phyloP scores from a whole-genome alignment of 2,888 invertebrate species.

The Galeopsomyia nigrocyanea region DNA sequence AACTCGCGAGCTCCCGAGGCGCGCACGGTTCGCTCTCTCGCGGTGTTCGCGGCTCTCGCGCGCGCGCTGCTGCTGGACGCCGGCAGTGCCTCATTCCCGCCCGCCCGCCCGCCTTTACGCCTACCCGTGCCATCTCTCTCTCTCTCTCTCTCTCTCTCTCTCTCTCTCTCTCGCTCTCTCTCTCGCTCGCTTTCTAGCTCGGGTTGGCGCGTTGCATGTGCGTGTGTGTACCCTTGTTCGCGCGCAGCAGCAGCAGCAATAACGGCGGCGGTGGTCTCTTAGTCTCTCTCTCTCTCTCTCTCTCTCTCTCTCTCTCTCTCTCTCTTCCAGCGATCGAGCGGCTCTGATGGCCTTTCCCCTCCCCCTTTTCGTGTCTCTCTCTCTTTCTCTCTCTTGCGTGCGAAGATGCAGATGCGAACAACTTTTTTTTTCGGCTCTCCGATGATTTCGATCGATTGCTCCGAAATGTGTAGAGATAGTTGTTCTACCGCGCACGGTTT shows the following conservation, averaged over 20 bases:
- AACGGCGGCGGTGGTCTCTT: constrained; percentile 36
- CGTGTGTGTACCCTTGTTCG: constrained; percentile 81
- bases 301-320: constrained; percentile 1
- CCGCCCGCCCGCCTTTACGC: too few species aligned
- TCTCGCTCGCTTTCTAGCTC: not conserved
- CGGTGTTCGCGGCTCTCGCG: constrained; percentile 24
- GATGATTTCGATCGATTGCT: constrained; percentile 8
- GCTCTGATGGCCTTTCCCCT: not conserved
- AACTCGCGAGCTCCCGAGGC: too few species aligned
- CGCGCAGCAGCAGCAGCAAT: constrained; percentile 85
- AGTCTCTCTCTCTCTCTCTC: constrained; percentile 12
- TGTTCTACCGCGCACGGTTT: too few species aligned
- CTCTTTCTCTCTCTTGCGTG: constrained; percentile 13
- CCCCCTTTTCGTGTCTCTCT: not conserved
- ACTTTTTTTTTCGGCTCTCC: too few species aligned
- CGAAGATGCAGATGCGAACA: not conserved
- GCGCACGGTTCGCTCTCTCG: not conserved
- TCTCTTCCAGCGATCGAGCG: constrained; percentile 24
- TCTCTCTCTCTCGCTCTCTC: constrained; percentile 12
- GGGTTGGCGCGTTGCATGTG: not conserved
- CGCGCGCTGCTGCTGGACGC: constrained; percentile 57
- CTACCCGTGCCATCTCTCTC: constrained; percentile 53
- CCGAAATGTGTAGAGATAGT: too few species aligned
- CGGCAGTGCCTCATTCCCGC: constrained; percentile 47
- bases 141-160: constrained; percentile 18